Percentiles rank a stretch among this genome's conserved stretches.
Conservation (phyloP, 2,113 vertebrate genomes). For the Urocolius indicus region DNA sequence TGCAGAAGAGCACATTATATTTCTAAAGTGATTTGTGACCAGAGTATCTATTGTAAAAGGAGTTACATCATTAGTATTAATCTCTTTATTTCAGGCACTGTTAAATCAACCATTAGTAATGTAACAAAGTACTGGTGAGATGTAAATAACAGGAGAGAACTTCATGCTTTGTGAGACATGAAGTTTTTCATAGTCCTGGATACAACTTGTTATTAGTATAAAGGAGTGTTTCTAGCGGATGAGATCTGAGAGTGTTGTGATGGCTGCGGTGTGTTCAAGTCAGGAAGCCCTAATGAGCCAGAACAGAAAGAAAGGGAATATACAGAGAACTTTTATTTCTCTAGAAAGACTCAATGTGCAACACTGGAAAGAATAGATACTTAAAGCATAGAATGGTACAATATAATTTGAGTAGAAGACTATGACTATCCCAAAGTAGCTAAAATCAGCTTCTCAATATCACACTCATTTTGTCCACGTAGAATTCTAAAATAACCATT, state of each 20-base stretch:
- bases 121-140: background rate
- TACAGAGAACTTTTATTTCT: background rate
- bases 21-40: background rate
- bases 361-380: background rate
- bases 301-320: background rate
- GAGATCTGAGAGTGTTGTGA: background rate
- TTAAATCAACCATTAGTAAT: background rate
- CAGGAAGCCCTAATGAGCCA: background rate
- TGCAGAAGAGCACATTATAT: background rate
- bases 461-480: slow-evolving; percentile 82
- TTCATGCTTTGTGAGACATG: background rate
- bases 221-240: background rate
- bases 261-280: background rate
- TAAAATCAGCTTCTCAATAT: slow-evolving; percentile 82
- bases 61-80: background rate
- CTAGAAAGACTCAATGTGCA: background rate
- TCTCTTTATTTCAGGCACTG: background rate
- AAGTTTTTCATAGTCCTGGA: background rate
- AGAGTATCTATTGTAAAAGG: background rate
- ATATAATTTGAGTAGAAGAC: background rate
- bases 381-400: background rate
- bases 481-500: slow-evolving; percentile 82
- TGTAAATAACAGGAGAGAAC: background rate
- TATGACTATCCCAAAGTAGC: slow-evolving; percentile 69
- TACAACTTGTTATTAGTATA: background rate